These are phyloP conservation scores for Dendrolimus houi DNA, from an alignment of 2,888 invertebrate genomes.

Conservation along the genomic window DNA sequence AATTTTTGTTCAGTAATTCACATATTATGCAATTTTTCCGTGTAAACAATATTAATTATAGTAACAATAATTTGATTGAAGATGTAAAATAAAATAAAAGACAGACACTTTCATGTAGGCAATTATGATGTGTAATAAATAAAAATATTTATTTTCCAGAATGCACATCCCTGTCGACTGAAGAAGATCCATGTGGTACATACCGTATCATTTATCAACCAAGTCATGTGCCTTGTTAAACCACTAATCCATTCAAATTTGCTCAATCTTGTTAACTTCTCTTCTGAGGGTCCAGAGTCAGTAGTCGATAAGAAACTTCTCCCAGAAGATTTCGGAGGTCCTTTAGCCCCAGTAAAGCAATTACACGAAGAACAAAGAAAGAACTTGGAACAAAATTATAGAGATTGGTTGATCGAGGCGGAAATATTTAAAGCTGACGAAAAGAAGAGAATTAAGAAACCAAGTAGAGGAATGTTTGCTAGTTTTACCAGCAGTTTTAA, in stretches of 20 bases:
- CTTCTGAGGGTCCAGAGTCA: slow-evolving; percentile 65
- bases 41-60: background rate
- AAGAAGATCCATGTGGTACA: slow-evolving; percentile 81
- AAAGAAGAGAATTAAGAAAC: slow-evolving; percentile 63
- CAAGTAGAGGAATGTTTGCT: slow-evolving; percentile 67
- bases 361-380: slow-evolving; percentile 75
- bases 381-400: slow-evolving; percentile 75
- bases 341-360: slow-evolving; percentile 64
- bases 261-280: slow-evolving; percentile 76
- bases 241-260: slow-evolving; percentile 80
- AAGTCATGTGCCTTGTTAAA: slow-evolving; percentile 80
- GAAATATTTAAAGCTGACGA: slow-evolving; percentile 73
- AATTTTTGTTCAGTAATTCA: slow-evolving; percentile 2
- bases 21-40: background rate
- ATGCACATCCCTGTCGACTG: slow-evolving; percentile 80
- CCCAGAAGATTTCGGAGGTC: slow-evolving; percentile 79
- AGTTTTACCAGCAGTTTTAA: slow-evolving; percentile 68
- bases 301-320: slow-evolving; percentile 59
- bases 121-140: no score
- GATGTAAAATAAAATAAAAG: no score
- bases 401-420: slow-evolving; percentile 78
- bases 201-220: slow-evolving; percentile 81
- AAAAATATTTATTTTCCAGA: slow-evolving; percentile 42
- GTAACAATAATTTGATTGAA: no score
- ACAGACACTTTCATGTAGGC: no score